phyloP scores from a whole-genome alignment of 1,140 invertebrate species.

The Melipona quadrifasciata region DNA sequence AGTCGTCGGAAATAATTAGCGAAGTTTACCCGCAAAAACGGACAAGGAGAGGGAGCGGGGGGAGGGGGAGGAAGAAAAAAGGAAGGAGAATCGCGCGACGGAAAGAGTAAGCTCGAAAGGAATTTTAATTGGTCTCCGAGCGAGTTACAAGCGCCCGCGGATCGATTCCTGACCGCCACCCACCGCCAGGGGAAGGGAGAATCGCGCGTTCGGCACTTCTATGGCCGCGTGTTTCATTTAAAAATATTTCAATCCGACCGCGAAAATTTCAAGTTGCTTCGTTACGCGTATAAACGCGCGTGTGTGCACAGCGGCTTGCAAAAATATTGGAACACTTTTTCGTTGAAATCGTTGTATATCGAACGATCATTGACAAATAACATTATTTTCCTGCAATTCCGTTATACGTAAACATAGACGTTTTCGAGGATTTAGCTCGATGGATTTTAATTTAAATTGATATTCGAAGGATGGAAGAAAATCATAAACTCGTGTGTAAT shows the following conservation, averaged over 20 bases:
- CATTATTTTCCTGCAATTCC: too few species aligned
- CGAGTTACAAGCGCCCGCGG: not conserved
- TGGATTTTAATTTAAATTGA: too few species aligned
- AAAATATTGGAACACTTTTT: not conserved
- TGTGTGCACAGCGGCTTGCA: too few species aligned
- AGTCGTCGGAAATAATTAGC: conserved; percentile 29
- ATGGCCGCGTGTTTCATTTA: conserved; percentile 13
- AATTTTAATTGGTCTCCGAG: conserved; percentile 59
- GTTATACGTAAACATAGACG: too few species aligned
- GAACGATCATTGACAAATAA: too few species aligned
- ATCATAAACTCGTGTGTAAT: too few species aligned
- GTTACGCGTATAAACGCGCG: not conserved
- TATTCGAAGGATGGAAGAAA: too few species aligned
- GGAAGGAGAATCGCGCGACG: too few species aligned
- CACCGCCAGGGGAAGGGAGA: not conserved
- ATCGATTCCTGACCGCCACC: conserved; percentile 8
- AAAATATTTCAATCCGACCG: conserved; percentile 24
- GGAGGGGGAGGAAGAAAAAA: conserved; percentile 2
- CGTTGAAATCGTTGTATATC: too few species aligned
- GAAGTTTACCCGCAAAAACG: conserved; percentile 33
- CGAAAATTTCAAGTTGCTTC: conserved; percentile 1
- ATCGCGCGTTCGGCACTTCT: conserved; percentile 14
- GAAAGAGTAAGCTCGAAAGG: conserved; percentile 5
- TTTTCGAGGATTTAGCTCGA: too few species aligned
- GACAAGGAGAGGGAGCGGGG: not conserved